Evolutionary conservation across 2,113 vertebrate genomes (phyloP).

Genomic region (Periophthalmus modestus): DNA sequence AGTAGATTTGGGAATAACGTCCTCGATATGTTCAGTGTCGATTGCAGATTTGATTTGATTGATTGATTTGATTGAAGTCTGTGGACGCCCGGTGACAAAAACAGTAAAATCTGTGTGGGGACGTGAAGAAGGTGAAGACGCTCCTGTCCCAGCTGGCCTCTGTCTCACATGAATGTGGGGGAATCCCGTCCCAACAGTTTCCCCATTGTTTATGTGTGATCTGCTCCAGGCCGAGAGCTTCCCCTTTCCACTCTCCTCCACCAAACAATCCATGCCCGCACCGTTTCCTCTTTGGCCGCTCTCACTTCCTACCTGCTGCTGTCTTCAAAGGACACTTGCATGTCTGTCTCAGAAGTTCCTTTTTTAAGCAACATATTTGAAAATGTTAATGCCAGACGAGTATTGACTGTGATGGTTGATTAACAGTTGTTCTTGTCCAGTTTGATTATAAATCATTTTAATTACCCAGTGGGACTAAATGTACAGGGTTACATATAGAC

Average conservation of each 20-base stretch:
- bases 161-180: slow-evolving; percentile 49
- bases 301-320: slow-evolving; percentile 25
- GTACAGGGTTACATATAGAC: neutral
- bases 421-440: no score
- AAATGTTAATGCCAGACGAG: neutral
- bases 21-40: neutral
- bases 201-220: slow-evolving; percentile 58
- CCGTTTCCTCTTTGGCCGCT: slow-evolving; percentile 35
- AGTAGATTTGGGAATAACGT: neutral
- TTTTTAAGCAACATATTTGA: neutral
- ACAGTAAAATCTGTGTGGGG: slow-evolving; percentile 10
- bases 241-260: slow-evolving; percentile 16
- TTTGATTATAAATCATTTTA: neutral
- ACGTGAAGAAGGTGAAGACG: slow-evolving; percentile 9
- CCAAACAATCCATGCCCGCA: slow-evolving; percentile 13
- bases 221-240: slow-evolving; percentile 35
- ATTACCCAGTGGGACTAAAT: neutral
- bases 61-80: no score
- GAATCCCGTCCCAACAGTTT: slow-evolving; percentile 61
- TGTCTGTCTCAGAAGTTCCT: neutral
- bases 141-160: slow-evolving; percentile 27
- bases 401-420: neutral
- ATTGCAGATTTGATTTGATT: no score
- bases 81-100: slow-evolving; percentile 9
- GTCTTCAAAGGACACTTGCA: slow-evolving; percentile 9